Evolutionary conservation across 2,888 invertebrate genomes (phyloP), one percentile per base, ranked within the genome.

Genomic region (Drosophila differens): DNA sequence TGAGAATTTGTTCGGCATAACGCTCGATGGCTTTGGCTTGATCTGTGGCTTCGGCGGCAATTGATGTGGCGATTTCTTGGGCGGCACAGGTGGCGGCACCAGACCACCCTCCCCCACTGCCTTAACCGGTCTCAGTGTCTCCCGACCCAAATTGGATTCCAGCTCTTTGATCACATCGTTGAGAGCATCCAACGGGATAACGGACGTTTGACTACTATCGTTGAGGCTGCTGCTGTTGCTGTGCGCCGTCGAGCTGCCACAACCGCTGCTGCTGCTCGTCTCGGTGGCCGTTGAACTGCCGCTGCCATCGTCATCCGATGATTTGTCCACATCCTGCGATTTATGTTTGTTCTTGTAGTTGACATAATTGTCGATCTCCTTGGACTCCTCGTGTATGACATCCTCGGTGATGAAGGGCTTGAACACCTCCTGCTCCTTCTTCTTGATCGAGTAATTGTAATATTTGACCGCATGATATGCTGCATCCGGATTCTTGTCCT

Each of bases 381-480:
- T 95, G n/a, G 97, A 96, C 91, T 97, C 97, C 86, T 97, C 96
- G 73, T 96, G 96, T 72, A 97, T 97, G 16, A 95, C 95, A 89
- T 96, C 96, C 87, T 97, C 96, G 0, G 97, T 97, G n/a, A 97
- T 95, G 79, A 97, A 95, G 1, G 96, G 96, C 91, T 97, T 97
- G 90, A 97, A 97, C 54, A 96, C 96, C 62, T 95, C 95, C 54
- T 95, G 95, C 57, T 96, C 95, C 85, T 97, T 96, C 87, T 97
- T 97, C 91, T 97, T 97, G 81, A 97, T 96, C 14, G 97, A 96
- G 93, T 97, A 97, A 92, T 97, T 97, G 92, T 98, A 98, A 92
- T 96, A 97, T 91, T 97, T 97, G 62, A 99, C 95, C 33, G 98
- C 99, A 91, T 97, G 97, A 66, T 98, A 95, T 2, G 98, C 98